A percentile compares a stretch with the other conserved stretches of the same genome.
Evolutionary conservation across 2,888 invertebrate genomes (phyloP).

Genomic region (Troilus luridus): DNA sequence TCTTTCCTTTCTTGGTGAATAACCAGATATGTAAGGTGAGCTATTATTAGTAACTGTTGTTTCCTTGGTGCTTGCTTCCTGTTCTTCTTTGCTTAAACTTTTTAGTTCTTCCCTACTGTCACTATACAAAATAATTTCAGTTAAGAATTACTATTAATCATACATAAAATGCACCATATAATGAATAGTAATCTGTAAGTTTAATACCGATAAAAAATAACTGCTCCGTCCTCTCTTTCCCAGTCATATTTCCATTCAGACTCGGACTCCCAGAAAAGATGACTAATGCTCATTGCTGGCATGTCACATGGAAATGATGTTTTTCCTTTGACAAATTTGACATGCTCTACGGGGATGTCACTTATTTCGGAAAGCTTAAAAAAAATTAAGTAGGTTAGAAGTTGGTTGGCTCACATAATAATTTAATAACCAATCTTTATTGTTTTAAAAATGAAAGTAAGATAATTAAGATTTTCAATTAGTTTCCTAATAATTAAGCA

Average conservation of each 20-base stretch:
- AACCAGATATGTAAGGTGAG: conserved; percentile 69
- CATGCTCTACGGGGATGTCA: conserved; percentile 75
- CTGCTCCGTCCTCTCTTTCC: conserved; percentile 75
- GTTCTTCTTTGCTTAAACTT: conserved; percentile 74
- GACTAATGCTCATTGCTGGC: conserved; percentile 74
- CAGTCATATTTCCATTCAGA: conserved; percentile 71
- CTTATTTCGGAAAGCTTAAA: conserved; percentile 72
- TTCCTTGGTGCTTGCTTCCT: conserved; percentile 76
- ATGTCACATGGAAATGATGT: conserved; percentile 77
- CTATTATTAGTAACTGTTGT: conserved; percentile 71
- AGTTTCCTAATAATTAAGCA: too few species aligned
- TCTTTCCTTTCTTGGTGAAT: conserved; percentile 78
- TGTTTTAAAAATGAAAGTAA: not conserved
- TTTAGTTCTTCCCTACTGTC: conserved; percentile 75
- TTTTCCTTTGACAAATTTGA: conserved; percentile 76
- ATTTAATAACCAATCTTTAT: not conserved
- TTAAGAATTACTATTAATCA: not conserved
- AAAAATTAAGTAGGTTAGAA: conserved; percentile 17
- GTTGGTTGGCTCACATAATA: not conserved
- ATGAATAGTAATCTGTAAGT: not conserved
- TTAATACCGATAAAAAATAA: conserved; percentile 78
- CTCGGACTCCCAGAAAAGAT: conserved; percentile 76
- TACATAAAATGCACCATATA: not conserved
- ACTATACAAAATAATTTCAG: conserved; percentile 69
- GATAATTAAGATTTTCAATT: not conserved